Conservation (phyloP, 1,140 invertebrate genomes). For the Mactra quadrangularis region DNA sequence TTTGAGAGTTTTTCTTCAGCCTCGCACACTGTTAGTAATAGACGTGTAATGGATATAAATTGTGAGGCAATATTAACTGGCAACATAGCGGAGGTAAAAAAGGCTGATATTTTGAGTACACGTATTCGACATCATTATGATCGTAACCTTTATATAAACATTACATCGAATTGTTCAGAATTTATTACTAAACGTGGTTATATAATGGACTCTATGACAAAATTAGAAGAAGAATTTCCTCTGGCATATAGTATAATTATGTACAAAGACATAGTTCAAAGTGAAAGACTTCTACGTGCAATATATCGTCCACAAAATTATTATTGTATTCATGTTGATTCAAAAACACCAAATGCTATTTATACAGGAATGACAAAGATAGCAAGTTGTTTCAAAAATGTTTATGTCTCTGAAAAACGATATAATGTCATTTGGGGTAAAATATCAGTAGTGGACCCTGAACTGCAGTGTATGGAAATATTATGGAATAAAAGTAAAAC, state of each 20-base stretch:
- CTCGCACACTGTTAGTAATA: no score
- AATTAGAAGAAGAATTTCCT: conserved; percentile 53
- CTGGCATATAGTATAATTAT: conserved; percentile 74
- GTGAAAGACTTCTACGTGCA: conserved; percentile 75
- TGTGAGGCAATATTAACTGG: no score
- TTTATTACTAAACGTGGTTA: no score
- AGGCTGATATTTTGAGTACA: no score
- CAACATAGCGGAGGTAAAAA: no score
- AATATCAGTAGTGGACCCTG: conserved; percentile 68
- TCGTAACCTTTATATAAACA: no score
- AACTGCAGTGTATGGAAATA: conserved; percentile 73
- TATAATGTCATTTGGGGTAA: conserved; percentile 53
- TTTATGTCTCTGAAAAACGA: conserved; percentile 61
- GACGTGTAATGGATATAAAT: no score
- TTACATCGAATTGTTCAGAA: no score
- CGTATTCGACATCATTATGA: no score
- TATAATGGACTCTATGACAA: conserved; percentile 13
- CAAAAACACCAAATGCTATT: conserved; percentile 53
- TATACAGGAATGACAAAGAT: conserved; percentile 15
- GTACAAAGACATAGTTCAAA: conserved; percentile 74
- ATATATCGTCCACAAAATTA: conserved; percentile 79
- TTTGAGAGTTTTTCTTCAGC: no score
- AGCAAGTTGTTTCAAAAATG: conserved; percentile 37
- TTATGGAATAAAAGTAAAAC: conserved; percentile 20
- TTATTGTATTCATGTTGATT: conserved; percentile 82